phyloP scores from a whole-genome alignment of 2,113 vertebrate genomes.

The Xiphias gladius region DNA sequence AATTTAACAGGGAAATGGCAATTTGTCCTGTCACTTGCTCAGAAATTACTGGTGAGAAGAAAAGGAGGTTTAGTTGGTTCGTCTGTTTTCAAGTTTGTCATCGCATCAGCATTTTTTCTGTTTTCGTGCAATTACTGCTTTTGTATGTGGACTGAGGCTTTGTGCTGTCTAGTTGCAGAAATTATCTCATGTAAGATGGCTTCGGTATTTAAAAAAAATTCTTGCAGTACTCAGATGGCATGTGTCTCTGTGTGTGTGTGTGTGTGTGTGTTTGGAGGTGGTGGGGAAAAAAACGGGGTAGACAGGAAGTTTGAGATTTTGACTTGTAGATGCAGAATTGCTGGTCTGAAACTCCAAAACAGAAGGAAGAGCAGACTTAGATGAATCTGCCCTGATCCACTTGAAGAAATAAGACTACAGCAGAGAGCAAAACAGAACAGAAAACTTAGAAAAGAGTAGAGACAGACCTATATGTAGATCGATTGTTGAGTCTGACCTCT shows the following conservation, averaged over 20 bases:
- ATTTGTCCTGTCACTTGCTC: constrained; percentile 30
- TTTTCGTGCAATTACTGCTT: not conserved
- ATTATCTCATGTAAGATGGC: no score
- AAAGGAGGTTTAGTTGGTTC: not conserved
- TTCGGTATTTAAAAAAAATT: not conserved
- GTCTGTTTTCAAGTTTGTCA: not conserved
- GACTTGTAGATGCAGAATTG: not conserved
- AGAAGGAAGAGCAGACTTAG: not conserved
- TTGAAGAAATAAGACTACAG: not conserved
- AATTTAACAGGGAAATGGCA: constrained; percentile 10
- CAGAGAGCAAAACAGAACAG: not conserved
- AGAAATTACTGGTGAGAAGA: constrained; percentile 20
- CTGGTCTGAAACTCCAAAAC: not conserved
- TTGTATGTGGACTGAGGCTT: not conserved
- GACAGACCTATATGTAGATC: not conserved
- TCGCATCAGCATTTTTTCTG: not conserved
- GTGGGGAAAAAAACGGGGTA: not conserved
- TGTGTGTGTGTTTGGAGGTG: not conserved
- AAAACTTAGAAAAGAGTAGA: not conserved
- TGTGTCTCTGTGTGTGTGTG: not conserved
- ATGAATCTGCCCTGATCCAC: not conserved
- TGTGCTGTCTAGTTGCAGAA: no score
- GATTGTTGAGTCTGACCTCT: not conserved
- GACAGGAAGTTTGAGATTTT: not conserved
- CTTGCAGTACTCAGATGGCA: not conserved